Evolutionary conservation across 1,140 invertebrate genomes (phyloP).

Genomic region (Anoplolepis gracilipes): DNA sequence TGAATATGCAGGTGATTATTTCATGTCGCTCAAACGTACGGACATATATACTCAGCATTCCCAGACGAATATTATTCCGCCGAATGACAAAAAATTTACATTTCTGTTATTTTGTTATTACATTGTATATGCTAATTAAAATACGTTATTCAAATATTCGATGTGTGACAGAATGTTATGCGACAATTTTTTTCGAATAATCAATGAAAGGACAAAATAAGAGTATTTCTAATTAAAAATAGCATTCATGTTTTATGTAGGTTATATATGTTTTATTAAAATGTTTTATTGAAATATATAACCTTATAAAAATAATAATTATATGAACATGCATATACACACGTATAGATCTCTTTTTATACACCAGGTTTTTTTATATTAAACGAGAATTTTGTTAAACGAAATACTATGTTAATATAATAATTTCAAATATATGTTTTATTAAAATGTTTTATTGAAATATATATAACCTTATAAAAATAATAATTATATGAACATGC

Average conservation of each 20-base stretch:
- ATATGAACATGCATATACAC: background rate
- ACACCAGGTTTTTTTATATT: background rate
- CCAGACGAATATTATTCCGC: conserved; percentile 31
- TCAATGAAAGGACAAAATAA: background rate
- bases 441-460: background rate
- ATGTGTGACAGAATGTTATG: background rate
- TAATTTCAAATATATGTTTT: too few species aligned
- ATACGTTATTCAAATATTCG: conserved; percentile 32
- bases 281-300: conserved; percentile 9
- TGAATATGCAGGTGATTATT: conserved; percentile 32
- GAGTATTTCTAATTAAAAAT: background rate
- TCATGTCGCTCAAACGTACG: conserved; percentile 18
- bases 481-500: background rate
- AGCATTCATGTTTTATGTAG: background rate
- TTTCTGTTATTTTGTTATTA: conserved; percentile 35
- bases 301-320: background rate
- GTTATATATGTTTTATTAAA: background rate
- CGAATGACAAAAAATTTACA: conserved; percentile 48
- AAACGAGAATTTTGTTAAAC: background rate
- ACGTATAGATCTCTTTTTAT: background rate
- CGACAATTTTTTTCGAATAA: background rate
- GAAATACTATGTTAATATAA: too few species aligned
- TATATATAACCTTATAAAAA: background rate
- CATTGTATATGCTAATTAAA: conserved; percentile 21
- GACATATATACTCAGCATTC: background rate